These are phyloP conservation scores for Ceryle rudis DNA, from an alignment of 2,797 vertebrate genomes.

Conservation along the genomic window DNA sequence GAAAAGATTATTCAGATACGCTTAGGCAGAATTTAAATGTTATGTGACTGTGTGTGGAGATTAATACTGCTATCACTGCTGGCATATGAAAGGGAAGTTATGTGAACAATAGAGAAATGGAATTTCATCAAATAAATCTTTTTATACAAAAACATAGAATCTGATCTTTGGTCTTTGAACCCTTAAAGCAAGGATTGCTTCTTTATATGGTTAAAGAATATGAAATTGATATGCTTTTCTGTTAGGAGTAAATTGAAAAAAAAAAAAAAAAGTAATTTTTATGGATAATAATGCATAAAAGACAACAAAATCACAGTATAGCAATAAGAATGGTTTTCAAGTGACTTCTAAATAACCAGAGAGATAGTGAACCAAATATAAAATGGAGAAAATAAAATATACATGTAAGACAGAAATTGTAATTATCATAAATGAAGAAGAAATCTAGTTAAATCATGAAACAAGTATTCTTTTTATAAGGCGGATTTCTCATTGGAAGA, in stretches of 20 bases:
- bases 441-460: not conserved
- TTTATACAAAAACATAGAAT: not conserved
- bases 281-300: not conserved
- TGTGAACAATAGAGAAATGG: not conserved
- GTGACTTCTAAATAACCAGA: not conserved
- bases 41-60: not conserved
- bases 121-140: not conserved
- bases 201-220: not conserved
- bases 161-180: not conserved
- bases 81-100: not conserved
- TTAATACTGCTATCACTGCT: not conserved
- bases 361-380: not conserved
- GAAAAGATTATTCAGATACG: not conserved
- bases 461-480: not conserved
- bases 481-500: not conserved
- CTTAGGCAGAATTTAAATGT: not conserved
- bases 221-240: not conserved
- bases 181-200: not conserved
- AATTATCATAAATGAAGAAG: not conserved
- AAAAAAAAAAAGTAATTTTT: not conserved
- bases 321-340: not conserved
- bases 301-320: not conserved
- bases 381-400: not conserved
- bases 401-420: not conserved
- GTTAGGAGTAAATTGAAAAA: not conserved